phyloP scores from a whole-genome alignment of 2,888 invertebrate species.

The Dryomyza anilis region DNA sequence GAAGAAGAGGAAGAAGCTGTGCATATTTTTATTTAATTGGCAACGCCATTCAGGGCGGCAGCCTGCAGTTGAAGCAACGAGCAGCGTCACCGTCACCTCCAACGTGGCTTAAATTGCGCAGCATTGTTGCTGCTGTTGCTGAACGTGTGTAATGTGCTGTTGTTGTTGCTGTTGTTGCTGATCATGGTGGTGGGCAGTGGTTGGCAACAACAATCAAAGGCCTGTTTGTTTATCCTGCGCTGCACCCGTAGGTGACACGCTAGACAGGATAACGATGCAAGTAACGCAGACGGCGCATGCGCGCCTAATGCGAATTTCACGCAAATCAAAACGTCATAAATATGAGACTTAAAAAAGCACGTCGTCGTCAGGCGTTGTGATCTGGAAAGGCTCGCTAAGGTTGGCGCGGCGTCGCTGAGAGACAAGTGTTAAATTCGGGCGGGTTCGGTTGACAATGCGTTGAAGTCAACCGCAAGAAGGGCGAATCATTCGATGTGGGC shows the following conservation, averaged over 20 bases:
- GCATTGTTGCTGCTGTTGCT: background rate
- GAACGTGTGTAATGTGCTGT: background rate
- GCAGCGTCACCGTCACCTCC: slow-evolving; percentile 46
- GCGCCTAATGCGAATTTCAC: slow-evolving; percentile 57
- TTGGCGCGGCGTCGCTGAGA: slow-evolving; percentile 30
- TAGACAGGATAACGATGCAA: slow-evolving; percentile 49
- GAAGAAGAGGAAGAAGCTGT: too few species aligned
- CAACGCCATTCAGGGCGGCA: too few species aligned
- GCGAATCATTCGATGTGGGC: background rate
- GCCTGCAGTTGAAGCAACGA: too few species aligned
- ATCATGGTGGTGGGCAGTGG: slow-evolving; percentile 27
- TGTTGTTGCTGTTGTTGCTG: background rate
- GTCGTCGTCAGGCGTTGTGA: background rate
- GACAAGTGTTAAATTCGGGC: slow-evolving; percentile 52
- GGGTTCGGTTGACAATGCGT: slow-evolving; percentile 18
- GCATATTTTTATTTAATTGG: slow-evolving; percentile 53
- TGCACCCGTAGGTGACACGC: slow-evolving; percentile 39
- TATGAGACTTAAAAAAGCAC: slow-evolving; percentile 34
- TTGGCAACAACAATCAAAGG: slow-evolving; percentile 33
- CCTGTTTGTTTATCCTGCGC: slow-evolving; percentile 24
- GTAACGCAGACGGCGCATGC: slow-evolving; percentile 38
- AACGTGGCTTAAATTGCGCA: slow-evolving; percentile 36
- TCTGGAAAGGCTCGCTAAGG: background rate
- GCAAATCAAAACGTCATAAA: slow-evolving; percentile 59
- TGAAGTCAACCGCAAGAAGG: too few species aligned